phyloP scores from a whole-genome alignment of 2,888 invertebrate species.

The Caradrina clavipalpis region DNA sequence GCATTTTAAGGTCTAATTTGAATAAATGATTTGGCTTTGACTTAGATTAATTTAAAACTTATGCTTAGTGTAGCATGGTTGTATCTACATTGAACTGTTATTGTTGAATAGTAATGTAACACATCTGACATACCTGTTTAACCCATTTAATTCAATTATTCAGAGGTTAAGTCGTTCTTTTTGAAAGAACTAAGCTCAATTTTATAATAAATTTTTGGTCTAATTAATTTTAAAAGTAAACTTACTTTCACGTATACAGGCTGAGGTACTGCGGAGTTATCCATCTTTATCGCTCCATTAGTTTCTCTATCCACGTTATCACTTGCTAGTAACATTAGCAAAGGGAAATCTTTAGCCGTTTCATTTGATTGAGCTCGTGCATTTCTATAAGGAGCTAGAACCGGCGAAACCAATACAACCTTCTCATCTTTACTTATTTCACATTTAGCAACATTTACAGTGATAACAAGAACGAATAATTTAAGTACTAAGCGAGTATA shows the following conservation, averaged over 20 bases:
- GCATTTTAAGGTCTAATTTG: too few species aligned
- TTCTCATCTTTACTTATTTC: constrained; percentile 55
- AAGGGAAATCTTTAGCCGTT: constrained; percentile 84
- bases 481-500: constrained; percentile 35
- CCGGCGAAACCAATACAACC: constrained; percentile 75
- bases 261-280: constrained; percentile 55
- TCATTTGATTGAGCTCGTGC: constrained; percentile 71
- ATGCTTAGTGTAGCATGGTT: too few species aligned
- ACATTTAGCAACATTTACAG: constrained; percentile 29
- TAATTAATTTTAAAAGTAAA: neutral
- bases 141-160: too few species aligned
- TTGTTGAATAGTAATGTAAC: too few species aligned
- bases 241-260: constrained; percentile 85
- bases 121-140: too few species aligned
- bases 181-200: too few species aligned
- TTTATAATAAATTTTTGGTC: too few species aligned
- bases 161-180: too few species aligned
- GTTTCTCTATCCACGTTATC: constrained; percentile 56
- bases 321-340: constrained; percentile 76
- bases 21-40: too few species aligned
- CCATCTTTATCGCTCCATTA: constrained; percentile 21
- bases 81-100: too few species aligned
- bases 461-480: constrained; percentile 18
- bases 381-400: constrained; percentile 75
- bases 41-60: too few species aligned